A percentile compares a stretch with the other conserved stretches of the same genome.
phyloP scores from a whole-genome alignment of 2,888 invertebrate genomes.

The Cerastoderma edule region DNA sequence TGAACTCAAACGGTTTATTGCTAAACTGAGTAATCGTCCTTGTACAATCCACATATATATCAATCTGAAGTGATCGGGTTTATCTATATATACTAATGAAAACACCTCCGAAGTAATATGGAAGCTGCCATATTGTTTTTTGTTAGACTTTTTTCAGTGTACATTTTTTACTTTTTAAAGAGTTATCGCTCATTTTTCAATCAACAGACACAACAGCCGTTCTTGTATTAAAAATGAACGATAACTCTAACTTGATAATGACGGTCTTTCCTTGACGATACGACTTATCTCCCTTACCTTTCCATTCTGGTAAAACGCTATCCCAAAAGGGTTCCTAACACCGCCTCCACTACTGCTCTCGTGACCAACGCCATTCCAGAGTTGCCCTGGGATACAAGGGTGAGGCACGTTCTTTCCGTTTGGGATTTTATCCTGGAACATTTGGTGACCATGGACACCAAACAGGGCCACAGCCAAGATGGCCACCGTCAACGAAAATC shows the following conservation, averaged over 20 bases:
- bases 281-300: background rate
- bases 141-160: background rate
- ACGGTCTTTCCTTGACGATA: background rate
- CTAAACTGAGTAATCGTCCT: background rate
- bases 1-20: background rate
- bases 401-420: slow-evolving; percentile 86
- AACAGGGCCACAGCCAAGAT: no score
- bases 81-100: background rate
- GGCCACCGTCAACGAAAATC: no score
- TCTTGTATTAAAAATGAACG: no score
- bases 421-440: slow-evolving; percentile 42
- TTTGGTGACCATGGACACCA: slow-evolving; percentile 29
- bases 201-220: no score
- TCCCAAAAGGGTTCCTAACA: slow-evolving; percentile 55
- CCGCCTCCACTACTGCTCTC: slow-evolving; percentile 47
- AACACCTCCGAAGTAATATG: background rate
- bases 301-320: slow-evolving; percentile 35
- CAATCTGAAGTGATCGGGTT: background rate
- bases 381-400: slow-evolving; percentile 41
- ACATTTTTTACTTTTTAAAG: background rate
- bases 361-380: slow-evolving; percentile 62
- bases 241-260: no score
- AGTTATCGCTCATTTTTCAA: background rate
- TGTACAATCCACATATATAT: background rate
- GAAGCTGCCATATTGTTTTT: background rate